Conservation (phyloP, 2,797 vertebrate species). For the Tauraco hartlaubi region DNA sequence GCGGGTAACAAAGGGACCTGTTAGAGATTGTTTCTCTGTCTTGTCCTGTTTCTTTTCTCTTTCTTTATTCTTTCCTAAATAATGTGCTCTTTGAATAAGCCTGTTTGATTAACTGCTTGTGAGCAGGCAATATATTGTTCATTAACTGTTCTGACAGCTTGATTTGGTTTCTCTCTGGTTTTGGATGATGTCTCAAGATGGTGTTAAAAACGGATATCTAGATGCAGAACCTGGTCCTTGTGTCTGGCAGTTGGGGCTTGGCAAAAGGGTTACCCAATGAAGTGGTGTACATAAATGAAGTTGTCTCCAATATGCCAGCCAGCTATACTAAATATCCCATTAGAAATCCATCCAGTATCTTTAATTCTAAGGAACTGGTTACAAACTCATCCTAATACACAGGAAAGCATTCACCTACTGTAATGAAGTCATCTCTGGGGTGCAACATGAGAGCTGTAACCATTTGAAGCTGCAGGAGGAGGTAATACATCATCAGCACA, state of each 20-base stretch:
- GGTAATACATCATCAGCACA: conserved; percentile 1
- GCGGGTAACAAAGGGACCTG: background rate
- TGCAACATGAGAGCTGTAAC: background rate
- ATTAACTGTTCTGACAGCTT: background rate
- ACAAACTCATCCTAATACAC: background rate
- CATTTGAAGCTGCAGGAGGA: background rate
- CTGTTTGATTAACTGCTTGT: background rate
- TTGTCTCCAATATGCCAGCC: background rate
- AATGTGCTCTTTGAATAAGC: background rate
- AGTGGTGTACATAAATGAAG: background rate
- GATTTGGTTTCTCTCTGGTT: background rate
- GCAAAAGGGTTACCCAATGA: background rate
- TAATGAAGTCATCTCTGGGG: background rate
- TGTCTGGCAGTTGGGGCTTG: background rate
- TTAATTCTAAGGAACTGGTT: background rate
- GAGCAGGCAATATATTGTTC: background rate
- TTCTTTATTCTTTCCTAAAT: background rate
- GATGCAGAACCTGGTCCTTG: background rate
- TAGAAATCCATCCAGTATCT: conserved; percentile 1
- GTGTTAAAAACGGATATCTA: background rate
- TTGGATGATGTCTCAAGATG: background rate
- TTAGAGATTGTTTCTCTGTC: fast-evolving
- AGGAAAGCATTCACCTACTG: background rate
- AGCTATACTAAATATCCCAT: background rate
- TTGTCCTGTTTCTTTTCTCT: background rate